These are phyloP conservation scores for Linurgus olivaceus DNA, from an alignment of 2,797 vertebrate genomes.

Conservation along the genomic window DNA sequence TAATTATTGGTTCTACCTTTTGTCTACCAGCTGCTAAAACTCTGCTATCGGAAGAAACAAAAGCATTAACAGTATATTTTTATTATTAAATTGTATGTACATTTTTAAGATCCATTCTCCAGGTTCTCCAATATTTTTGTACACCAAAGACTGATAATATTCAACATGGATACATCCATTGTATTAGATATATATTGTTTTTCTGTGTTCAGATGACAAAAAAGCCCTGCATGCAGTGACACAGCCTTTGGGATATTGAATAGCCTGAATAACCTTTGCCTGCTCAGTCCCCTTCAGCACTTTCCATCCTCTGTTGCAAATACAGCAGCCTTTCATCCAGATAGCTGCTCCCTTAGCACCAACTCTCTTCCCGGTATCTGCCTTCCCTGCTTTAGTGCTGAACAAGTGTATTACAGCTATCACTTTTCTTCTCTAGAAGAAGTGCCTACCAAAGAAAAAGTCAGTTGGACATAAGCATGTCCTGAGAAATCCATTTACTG, in stretches of 20 bases:
- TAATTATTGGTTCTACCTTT: not conserved
- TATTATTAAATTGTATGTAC: not conserved
- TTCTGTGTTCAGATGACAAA: not conserved
- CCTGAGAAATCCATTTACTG: not conserved
- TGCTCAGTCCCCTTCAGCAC: not conserved
- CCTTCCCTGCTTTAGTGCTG: not conserved
- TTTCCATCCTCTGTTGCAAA: not conserved
- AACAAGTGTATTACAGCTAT: not conserved
- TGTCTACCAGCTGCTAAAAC: not conserved
- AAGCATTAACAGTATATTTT: not conserved
- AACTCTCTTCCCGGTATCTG: not conserved
- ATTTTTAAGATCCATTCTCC: not conserved
- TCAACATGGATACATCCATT: fast-evolving
- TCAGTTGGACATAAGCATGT: not conserved
- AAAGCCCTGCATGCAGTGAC: not conserved
- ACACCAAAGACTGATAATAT: not conserved
- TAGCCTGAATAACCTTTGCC: not conserved
- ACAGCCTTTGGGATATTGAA: not conserved
- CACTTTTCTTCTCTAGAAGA: not conserved
- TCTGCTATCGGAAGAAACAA: not conserved
- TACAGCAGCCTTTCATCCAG: not conserved
- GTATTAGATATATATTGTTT: not conserved
- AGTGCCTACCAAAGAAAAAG: not conserved
- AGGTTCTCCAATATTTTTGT: not conserved
- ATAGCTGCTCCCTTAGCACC: not conserved